Conservation (phyloP, 2,888 invertebrate genomes). For the Philhelius pedissequus region DNA sequence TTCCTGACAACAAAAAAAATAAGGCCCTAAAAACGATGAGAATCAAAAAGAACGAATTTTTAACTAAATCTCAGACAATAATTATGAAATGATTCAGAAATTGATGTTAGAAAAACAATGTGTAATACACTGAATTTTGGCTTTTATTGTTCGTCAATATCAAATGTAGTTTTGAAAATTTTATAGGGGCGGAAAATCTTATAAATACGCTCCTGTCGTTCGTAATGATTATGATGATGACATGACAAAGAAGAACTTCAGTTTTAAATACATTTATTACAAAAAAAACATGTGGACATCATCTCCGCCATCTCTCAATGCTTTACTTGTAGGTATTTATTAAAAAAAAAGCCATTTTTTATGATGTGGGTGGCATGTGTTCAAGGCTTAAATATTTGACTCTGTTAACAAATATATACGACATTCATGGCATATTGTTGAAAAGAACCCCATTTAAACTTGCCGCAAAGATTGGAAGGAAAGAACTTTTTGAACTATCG, state of each 20-base stretch:
- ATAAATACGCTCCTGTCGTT: constrained; percentile 12
- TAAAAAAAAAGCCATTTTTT: constrained; percentile 11
- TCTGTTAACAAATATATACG: constrained; percentile 20
- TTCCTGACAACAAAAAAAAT: no score
- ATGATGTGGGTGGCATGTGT: constrained; percentile 39
- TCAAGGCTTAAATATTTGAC: constrained; percentile 21
- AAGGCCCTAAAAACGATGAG: no score
- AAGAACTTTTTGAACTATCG: constrained; percentile 9
- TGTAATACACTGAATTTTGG: no score
- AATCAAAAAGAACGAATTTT: no score
- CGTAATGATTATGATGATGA: constrained; percentile 38
- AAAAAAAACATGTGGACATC: not conserved
- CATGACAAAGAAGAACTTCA: constrained; percentile 21
- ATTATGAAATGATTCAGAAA: no score
- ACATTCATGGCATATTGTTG: not conserved
- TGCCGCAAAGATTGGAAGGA: not conserved
- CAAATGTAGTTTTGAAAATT: no score
- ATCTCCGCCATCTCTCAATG: not conserved
- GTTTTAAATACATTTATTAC: not conserved
- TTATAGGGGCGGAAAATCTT: not conserved
- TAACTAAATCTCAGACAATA: no score
- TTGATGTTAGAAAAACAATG: no score
- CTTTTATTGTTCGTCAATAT: no score
- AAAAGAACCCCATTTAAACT: not conserved
- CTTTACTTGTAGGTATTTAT: not conserved